A percentile compares a stretch with the other conserved stretches of the same genome.
These are phyloP conservation scores for Bombus huntii DNA, from an alignment of 1,140 invertebrate species.

Conservation along the genomic window DNA sequence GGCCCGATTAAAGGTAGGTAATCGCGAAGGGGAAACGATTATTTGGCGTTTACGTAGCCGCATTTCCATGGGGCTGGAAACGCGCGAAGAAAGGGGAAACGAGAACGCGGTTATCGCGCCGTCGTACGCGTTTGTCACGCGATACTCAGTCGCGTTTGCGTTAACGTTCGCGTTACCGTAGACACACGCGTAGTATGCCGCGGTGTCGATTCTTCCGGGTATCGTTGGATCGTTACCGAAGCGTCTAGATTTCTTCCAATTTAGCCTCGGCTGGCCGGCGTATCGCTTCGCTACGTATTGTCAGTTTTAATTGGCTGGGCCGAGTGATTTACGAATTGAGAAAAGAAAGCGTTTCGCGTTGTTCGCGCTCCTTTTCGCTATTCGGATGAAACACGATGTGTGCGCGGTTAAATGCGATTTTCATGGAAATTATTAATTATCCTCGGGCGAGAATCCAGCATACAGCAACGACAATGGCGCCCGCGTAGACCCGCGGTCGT, in stretches of 20 bases:
- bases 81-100: not conserved
- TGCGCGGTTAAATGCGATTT: constrained; percentile 26
- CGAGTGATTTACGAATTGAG: constrained; percentile 60
- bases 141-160: constrained; percentile 2
- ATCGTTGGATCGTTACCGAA: constrained; percentile 47
- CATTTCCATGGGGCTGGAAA: constrained; percentile 1
- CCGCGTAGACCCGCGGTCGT: not conserved
- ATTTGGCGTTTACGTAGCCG: constrained; percentile 9
- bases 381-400: constrained; percentile 52
- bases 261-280: constrained; percentile 34
- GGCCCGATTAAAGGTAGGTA: constrained; percentile 16
- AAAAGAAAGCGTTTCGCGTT: constrained; percentile 58
- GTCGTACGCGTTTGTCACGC: constrained; percentile 36
- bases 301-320: constrained; percentile 60
- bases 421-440: constrained; percentile 60
- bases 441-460: constrained; percentile 13
- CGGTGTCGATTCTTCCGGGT: constrained; percentile 57
- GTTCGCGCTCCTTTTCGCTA: constrained; percentile 45
- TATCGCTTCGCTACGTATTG: constrained; percentile 40
- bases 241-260: constrained; percentile 61
- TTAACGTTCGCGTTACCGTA: not conserved
- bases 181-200: not conserved
- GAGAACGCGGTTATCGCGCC: constrained; percentile 1
- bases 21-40: constrained; percentile 19
- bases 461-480: constrained; percentile 26